Percentiles rank a stretch among this genome's conserved stretches.
These are phyloP conservation scores for Mohoua ochrocephala DNA, from an alignment of 2,113 vertebrate species.

Conservation along the genomic window DNA sequence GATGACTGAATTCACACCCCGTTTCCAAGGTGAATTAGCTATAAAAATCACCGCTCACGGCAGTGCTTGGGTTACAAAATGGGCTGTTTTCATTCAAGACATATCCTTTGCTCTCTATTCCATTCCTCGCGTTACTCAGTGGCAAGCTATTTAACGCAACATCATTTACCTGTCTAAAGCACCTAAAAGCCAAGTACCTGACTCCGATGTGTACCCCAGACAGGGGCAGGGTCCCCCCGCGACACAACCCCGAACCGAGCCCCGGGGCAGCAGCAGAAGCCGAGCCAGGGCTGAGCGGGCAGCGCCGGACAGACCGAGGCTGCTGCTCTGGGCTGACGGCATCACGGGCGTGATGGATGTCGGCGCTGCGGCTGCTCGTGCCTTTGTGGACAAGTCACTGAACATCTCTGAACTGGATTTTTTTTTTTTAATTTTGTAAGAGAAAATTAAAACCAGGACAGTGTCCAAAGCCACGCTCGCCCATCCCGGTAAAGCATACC, in stretches of 20 bases:
- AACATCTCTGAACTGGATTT: not conserved
- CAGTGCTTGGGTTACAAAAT: not conserved
- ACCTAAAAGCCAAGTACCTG: not conserved
- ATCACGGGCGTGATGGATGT: rapidly evolving
- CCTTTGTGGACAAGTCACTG: not conserved
- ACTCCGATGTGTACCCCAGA: rapidly evolving
- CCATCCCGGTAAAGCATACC: too few species aligned
- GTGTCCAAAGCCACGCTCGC: too few species aligned
- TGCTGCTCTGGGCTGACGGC: not conserved
- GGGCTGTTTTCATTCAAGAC: not conserved
- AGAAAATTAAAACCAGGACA: not conserved
- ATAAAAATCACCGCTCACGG: rapidly evolving
- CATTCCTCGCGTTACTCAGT: not conserved
- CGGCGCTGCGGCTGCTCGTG: not conserved
- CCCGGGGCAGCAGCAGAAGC: too few species aligned
- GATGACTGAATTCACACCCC: not conserved
- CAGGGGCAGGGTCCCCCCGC: not conserved
- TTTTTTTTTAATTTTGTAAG: not conserved
- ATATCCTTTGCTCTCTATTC: not conserved
- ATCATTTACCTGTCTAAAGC: not conserved
- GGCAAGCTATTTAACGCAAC: not conserved
- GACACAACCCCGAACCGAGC: not conserved
- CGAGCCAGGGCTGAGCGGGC: not conserved
- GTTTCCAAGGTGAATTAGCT: not conserved
- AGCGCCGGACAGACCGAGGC: rapidly evolving